Base-by-base conservation (phyloP, 2,888 invertebrate species). In the Metacarcinus magister region DNA sequence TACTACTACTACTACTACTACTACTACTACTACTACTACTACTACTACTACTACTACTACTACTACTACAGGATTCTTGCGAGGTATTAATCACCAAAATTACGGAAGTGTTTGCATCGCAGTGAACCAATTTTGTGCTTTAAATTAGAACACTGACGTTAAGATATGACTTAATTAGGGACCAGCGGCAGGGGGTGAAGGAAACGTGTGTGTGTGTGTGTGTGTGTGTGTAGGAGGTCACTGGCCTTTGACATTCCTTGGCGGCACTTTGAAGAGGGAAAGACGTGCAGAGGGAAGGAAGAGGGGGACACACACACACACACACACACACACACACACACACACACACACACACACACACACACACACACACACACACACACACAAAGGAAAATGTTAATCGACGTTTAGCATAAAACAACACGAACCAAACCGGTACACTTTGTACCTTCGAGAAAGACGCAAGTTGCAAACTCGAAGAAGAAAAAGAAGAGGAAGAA, bases 31-130 rank as follows among this genome's bases (percentile, higher is more conserved):
- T 82, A 82, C 82, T 82, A 82, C 82, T 91, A 91, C 91, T 91
- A 91, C 91, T 91, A 91, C 91, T 91, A 91, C 91, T 91, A 91
- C 91, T 91, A 91, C 91, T 91, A 91, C 91, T 91, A 91, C 91
- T 91, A 91, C 46, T 91, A 91, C 91, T 91, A 91, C 46, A 32
- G 10, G 54, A 54, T 39, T 39, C 54, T 54, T 54, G 54, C 3
- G 54, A 54, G 54, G 2, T 54, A 54, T 54, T 54, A 16, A 54
- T 54, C 54, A 54, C 13, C 54, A 54, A 54, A 39, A 13, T 54
- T 0, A 54, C 54, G 16, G 67, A 4, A 32, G n/a, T 13, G 82
- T n/a, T 10, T 82, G 2, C n/a, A 19, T 67, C 23, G 5, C 67
- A 16, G 5, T 67, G 5, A 5, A 67, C 23, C 23, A 23, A 23